Percentiles rank a stretch among this genome's conserved stretches.
These are phyloP conservation scores for Catharus fuscescens DNA, from an alignment of 2,113 vertebrate species.

Conservation along the genomic window DNA sequence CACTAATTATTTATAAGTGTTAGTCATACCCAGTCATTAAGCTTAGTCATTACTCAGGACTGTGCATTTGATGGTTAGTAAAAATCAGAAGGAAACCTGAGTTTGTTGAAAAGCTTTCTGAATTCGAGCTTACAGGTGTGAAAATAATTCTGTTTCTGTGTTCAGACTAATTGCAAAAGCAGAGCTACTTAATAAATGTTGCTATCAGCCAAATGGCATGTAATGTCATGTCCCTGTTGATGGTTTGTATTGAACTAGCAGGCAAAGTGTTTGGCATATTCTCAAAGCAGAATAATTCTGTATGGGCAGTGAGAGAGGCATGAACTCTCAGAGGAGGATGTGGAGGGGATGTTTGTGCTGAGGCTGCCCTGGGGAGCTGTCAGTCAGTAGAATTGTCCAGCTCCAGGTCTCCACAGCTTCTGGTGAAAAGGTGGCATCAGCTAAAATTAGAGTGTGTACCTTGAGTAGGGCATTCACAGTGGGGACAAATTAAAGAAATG, in stretches of 20 bases:
- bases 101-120: conserved; percentile 11
- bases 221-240: not conserved
- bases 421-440: not conserved
- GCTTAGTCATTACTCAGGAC: conserved; percentile 58
- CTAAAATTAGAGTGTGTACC: not conserved
- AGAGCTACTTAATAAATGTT: not conserved
- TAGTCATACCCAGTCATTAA: conserved; percentile 67
- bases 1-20: conserved; percentile 66
- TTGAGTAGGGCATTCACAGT: not conserved
- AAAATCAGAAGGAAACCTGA: conserved; percentile 24
- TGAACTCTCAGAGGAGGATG: not conserved
- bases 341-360: not conserved
- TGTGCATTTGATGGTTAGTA: conserved; percentile 56
- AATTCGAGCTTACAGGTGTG: conserved; percentile 18
- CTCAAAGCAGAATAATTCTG: not conserved
- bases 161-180: not conserved
- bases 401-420: rapidly evolving
- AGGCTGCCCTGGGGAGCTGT: not conserved
- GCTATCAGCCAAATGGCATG: not conserved
- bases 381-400: not conserved
- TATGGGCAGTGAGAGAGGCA: not conserved
- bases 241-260: not conserved
- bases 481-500: not conserved
- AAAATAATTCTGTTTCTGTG: not conserved
- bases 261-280: not conserved